Evolutionary conservation across 2,797 vertebrate genomes (phyloP), one percentile per base, ranked within the genome.

Genomic region (Protosalanx chinensis): DNA sequence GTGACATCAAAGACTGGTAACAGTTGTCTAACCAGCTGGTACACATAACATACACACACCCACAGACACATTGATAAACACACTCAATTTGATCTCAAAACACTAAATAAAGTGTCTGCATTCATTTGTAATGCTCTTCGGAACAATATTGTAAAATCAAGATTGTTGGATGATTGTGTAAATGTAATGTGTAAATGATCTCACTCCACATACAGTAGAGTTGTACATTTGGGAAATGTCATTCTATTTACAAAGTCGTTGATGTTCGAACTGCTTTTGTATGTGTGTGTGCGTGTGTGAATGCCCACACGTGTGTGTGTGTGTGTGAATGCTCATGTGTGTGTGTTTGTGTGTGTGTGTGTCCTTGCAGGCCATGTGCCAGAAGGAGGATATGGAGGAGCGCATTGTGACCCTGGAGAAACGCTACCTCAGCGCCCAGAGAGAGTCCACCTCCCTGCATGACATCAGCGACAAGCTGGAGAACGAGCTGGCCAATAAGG

Each of bases 331-430:
- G 13, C 27, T 6, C 5, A 18, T 20, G 46, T 61, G 29, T 8
- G 41, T 67, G 37, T 74, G n/a, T 62, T 62, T 72, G 20, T 10
- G 49, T 73, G 23, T 72, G n/a, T 73, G 66, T 77, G 16, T 61
- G 59, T 67, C 23, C 72, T 15, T 20, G 67, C 87, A 98, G 98
- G 96, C 95, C 73, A 97, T 99, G 96, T 98, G 97, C 80, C 98
- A 99, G 88, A 99, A 99, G 83, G 98, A 99, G 81, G 98, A 99
- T 82, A 99, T 99, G 98, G 98, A 99, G 90, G 98, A 99, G 83
- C 93, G 98, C 66, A 99, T 99, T 71, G 97, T 98, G 0, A 99
- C 98, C 0, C 87, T 99, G 80, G 98, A 99, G 83, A 99, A 99
- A 84, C 96, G 98, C 77, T 99, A 99, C 91, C 95, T 99, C 87